phyloP scores from a whole-genome alignment of 2,888 invertebrate genomes.

The Acrobeloides nanus region DNA sequence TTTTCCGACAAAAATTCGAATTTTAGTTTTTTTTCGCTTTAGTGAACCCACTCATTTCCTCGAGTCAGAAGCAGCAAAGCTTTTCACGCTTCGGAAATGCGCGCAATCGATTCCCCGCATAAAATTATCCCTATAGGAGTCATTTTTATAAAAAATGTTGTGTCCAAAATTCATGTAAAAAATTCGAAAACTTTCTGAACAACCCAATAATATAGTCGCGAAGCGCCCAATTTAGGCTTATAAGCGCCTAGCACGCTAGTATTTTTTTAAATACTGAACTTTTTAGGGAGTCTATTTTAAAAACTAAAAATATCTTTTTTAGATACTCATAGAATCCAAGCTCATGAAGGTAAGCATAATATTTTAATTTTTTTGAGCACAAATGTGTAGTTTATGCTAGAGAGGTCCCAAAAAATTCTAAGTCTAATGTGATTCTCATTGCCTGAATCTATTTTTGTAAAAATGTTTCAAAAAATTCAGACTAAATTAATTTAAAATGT shows the following conservation, averaged over 20 bases:
- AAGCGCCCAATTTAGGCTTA: neutral
- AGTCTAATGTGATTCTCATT: constrained; percentile 1
- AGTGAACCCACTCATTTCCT: no score
- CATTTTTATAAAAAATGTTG: no score
- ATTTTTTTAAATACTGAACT: neutral
- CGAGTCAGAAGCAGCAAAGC: neutral
- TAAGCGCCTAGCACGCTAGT: neutral
- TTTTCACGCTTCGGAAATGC: no score
- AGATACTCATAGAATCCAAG: no score
- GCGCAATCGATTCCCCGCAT: no score
- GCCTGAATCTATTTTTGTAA: neutral
- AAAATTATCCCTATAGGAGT: no score
- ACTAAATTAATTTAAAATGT: constrained; percentile 10
- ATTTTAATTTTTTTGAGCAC: neutral
- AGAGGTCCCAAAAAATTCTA: constrained; percentile 1
- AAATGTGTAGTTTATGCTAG: neutral
- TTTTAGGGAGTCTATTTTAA: neutral
- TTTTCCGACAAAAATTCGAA: no score
- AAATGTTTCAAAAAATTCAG: neutral
- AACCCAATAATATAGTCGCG: no score
- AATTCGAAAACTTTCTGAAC: no score
- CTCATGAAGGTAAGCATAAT: neutral
- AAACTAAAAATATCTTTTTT: no score
- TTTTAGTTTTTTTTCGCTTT: no score
- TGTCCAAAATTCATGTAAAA: no score